Conservation (phyloP, 2,797 vertebrate genomes). For the Premnoplex brunnescens region DNA sequence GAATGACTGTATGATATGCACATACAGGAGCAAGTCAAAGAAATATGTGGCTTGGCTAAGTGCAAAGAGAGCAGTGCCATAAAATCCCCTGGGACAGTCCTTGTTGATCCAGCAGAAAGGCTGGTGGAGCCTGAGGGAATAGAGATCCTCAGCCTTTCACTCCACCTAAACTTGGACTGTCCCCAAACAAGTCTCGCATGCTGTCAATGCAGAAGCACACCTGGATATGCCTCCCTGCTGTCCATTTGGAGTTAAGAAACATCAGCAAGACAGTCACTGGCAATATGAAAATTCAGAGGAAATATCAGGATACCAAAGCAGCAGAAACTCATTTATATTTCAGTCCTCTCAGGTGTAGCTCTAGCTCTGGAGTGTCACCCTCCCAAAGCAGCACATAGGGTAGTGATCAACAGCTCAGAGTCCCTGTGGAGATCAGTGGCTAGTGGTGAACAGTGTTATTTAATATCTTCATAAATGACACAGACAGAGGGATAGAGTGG, state of each 20-base stretch:
- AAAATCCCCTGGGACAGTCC: neutral
- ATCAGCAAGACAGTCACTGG: neutral
- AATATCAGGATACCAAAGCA: neutral
- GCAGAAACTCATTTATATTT: neutral
- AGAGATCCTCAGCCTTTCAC: neutral
- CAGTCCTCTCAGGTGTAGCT: neutral
- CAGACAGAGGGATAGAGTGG: no score
- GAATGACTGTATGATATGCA: fast-evolving
- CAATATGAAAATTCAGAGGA: neutral
- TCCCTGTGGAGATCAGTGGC: neutral
- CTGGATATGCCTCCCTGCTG: neutral
- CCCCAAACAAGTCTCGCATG: neutral
- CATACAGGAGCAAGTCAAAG: neutral
- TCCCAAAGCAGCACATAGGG: neutral
- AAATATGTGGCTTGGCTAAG: fast-evolving
- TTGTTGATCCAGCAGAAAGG: neutral
- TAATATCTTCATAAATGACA: neutral
- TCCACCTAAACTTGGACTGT: neutral
- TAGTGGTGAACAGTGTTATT: neutral
- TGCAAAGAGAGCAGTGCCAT: neutral
- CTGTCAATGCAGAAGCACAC: neutral
- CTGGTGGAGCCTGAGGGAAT: neutral
- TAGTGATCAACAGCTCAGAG: neutral
- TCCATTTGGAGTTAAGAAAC: neutral
- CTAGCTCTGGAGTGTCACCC: neutral